Base-by-base conservation (phyloP, 2,113 vertebrate genomes). In the Benitochromis conjunctus region DNA sequence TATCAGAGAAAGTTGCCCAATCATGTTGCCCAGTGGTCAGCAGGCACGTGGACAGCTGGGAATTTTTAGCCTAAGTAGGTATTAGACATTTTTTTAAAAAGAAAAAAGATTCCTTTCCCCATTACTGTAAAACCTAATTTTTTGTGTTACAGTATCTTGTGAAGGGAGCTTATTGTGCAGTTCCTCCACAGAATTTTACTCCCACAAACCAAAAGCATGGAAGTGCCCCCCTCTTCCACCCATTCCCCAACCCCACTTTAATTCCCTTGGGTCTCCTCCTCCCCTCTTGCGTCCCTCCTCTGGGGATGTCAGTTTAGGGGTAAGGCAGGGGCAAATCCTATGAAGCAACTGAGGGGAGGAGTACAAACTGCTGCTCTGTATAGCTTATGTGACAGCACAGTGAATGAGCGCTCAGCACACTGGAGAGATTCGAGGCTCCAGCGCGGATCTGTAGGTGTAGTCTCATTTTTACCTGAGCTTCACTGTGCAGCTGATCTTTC, bases 1-100 rank as follows among this genome's bases (percentile, higher is more conserved):
- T 97, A 96, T 95, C 93, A 93, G 88, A 62, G 93, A 87, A 93
- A 91, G 95, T 96, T 96, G 93, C 95, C 91, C 90, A 96, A 96
- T 94, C 93, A 96, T 96, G 96, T 96, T 95, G 6, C 60, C 96
- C 96, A 95, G 95, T 69, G 82, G 91, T 89, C 94, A 93, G 91
- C 91, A 92, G 92, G 94, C 93, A 90, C 92, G 89, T 86, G 85
- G 93, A 91, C 94, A 95, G 94, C 93, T 95, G 94, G 92, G 86
- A 87, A 93, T 84, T 94, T 93, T 89, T 94, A 87, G 71, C 80
- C 69, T 91, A 82, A 86, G 43, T 83, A 79, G 83, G 53, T 82
- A 79, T 92, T 88, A 90, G 78, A 92, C 91, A 88, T 34, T 5
- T 5, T 64, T 11, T 21, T 34, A 64, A 64, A 64, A 36, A 38